Evolutionary conservation across 2,888 invertebrate genomes (phyloP).

Genomic region (Dione juno): DNA sequence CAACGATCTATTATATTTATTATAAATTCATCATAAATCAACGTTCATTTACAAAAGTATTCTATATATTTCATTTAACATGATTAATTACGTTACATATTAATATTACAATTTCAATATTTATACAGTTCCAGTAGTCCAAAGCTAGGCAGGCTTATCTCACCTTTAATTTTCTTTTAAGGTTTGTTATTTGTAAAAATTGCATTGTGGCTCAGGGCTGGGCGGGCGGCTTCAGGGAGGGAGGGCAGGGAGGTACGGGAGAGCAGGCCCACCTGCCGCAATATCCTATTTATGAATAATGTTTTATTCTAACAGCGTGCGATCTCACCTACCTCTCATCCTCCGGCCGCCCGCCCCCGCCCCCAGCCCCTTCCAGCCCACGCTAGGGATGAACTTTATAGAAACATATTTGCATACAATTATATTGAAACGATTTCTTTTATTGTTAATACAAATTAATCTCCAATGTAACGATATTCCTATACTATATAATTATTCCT

Average conservation of each 20-base stretch:
- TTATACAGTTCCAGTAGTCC: not conserved
- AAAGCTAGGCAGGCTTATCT: slow-evolving; percentile 23
- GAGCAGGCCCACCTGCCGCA: slow-evolving; percentile 65
- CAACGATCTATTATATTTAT: no score
- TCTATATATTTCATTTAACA: no score
- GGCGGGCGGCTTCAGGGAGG: slow-evolving; percentile 45
- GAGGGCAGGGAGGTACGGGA: slow-evolving; percentile 42
- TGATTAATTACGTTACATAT: no score
- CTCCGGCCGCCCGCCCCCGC: slow-evolving; percentile 26
- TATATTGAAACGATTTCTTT: not conserved
- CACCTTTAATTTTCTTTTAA: slow-evolving; percentile 34
- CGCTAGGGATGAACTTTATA: slow-evolving; percentile 35
- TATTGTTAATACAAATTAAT: not conserved
- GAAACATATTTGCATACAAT: slow-evolving; percentile 38
- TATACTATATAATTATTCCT: no score
- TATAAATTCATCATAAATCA: no score
- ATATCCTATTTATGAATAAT: slow-evolving; percentile 83
- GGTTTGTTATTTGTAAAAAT: slow-evolving; percentile 48
- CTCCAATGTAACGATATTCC: not conserved
- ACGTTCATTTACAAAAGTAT: no score
- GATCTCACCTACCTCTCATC: slow-evolving; percentile 54
- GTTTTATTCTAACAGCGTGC: slow-evolving; percentile 83
- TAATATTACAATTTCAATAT: not conserved
- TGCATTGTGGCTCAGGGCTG: slow-evolving; percentile 49
- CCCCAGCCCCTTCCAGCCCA: slow-evolving; percentile 30